Base-by-base conservation (phyloP, 2,113 vertebrate genomes). In the Myocastor coypus region DNA sequence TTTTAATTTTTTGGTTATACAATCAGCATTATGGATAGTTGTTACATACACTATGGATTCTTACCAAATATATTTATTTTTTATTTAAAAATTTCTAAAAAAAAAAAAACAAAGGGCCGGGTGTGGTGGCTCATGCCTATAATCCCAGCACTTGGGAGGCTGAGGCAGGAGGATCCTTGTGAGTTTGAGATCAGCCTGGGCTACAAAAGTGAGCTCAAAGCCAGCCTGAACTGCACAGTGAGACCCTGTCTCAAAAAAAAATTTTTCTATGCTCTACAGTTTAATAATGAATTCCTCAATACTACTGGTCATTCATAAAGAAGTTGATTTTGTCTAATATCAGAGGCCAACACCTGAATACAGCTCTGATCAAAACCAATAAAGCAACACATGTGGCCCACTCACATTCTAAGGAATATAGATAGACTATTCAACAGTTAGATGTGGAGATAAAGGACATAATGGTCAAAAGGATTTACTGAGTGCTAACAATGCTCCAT, bases 291-390 rank as follows among this genome's bases (percentile, higher is more conserved):
- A 57, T 93, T 94, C 34, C 59, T 89, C 83, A 84, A 34, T 30
- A 78, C 9, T 77, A 40, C 30, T 71, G 52, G 37, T 82, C 57
- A 92, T 92, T 2, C 34, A 81, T 40, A 86, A 5, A 92, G 86
- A 89, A 71, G 75, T 17, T 37, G 57, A 87, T 87, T 94, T 30
- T 93, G 91, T 66, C 11, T 30, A 71, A 88, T 57, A 42, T 22
- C 52, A 83, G 78, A 85, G 37, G 19, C 30, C 94, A 5, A 1
- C 16, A 22, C 50, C 28, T 55, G 57, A 89, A 57, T 83, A 57
- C 1, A 69, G 37, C 87, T 87, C 61, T 89, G 32, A 87, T 71
- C 75, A 83, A 95, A 91, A 87, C 26, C 24, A 17, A 91, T 89
- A 92, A 73, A 5, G 66, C 19, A 77, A 17, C 32, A 52, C 75